phyloP scores from a whole-genome alignment of 92 coral and sea anemone species.

The Epizoanthus illoricatus region DNA sequence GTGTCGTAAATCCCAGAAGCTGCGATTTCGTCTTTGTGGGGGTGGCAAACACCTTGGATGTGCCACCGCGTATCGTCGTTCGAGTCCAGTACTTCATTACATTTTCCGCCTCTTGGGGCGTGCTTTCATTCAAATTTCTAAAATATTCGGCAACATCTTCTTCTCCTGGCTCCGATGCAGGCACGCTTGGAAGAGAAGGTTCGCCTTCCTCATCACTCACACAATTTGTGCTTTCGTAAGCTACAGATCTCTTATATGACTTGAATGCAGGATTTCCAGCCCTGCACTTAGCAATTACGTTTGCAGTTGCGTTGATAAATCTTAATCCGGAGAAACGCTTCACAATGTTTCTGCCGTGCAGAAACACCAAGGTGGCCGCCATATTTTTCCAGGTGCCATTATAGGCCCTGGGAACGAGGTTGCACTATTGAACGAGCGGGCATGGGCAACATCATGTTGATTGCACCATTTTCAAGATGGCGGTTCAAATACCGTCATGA shows the following conservation, averaged over 20 bases:
- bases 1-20: constrained; percentile 72
- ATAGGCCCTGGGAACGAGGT: too few species aligned
- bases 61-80: constrained; percentile 45
- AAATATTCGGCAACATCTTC: constrained; percentile 27
- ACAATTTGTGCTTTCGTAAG: constrained; percentile 12
- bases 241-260: background rate
- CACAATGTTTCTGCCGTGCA: background rate
- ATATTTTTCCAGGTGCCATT: constrained; percentile 10
- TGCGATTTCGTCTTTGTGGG: constrained; percentile 53
- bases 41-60: constrained; percentile 52
- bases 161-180: background rate
- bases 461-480: constrained; percentile 71
- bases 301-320: background rate
- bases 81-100: constrained; percentile 43
- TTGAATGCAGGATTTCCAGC: background rate
- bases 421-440: background rate
- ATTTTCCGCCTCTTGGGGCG: constrained; percentile 30
- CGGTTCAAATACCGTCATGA: background rate
- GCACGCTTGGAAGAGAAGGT: background rate
- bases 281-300: too few species aligned
- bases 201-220: background rate
- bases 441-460: background rate
- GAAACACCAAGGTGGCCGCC: constrained; percentile 32
- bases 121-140: background rate
- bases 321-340: background rate